Evolutionary conservation across 2,797 vertebrate species (phyloP).

Genomic region (Sandelia bainsii): DNA sequence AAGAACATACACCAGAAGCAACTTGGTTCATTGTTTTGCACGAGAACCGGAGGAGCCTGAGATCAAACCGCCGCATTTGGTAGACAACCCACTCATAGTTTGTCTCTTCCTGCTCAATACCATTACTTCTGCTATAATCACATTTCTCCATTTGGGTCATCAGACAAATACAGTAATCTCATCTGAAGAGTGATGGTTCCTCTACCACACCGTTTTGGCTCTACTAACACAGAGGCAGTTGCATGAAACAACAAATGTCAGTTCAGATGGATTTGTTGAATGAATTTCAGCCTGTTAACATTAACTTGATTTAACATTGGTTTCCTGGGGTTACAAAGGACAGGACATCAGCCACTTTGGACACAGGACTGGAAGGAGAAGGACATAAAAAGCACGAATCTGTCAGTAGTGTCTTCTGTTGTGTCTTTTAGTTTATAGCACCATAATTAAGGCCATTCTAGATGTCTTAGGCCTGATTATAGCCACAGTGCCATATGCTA

Average conservation of each 20-base stretch:
- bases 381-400: neutral
- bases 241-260: constrained; percentile 14
- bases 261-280: constrained; percentile 17
- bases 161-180: constrained; percentile 42
- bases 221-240: constrained; percentile 1
- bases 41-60: no score
- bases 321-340: neutral
- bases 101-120: constrained; percentile 16
- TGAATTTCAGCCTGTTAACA: constrained; percentile 5
- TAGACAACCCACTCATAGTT: neutral
- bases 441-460: no score
- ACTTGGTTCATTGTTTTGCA: no score
- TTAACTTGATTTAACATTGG: neutral
- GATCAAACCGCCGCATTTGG: no score
- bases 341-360: neutral
- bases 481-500: no score
- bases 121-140: constrained; percentile 31
- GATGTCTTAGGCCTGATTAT: no score
- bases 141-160: constrained; percentile 46
- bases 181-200: constrained; percentile 28
- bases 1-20: no score
- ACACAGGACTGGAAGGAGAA: neutral
- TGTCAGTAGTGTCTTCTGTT: neutral
- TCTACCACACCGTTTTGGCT: constrained; percentile 17
- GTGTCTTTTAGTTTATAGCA: neutral